Evolutionary conservation across 2,797 vertebrate species (phyloP).

Genomic region (Galago senegalensis): DNA sequence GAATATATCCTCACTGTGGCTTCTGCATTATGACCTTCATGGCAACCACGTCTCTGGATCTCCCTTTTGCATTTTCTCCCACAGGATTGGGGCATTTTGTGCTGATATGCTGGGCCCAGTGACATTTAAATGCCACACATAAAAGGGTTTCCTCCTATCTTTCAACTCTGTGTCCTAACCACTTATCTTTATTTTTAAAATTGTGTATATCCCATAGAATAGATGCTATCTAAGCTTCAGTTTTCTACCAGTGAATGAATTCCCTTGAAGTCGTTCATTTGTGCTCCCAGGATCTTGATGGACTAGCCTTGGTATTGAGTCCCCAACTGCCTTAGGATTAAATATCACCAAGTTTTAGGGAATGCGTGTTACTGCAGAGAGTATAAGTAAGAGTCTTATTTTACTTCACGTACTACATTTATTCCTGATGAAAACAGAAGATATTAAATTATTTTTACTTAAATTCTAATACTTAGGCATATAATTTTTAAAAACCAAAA

Average conservation of each 20-base stretch:
- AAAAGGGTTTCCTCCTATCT: neutral
- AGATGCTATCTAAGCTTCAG: slow-evolving; percentile 2
- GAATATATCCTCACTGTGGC: neutral
- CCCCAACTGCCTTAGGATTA: neutral
- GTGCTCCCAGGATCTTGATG: neutral
- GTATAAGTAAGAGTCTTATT: slow-evolving; percentile 1
- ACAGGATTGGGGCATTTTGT: neutral
- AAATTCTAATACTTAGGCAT: neutral
- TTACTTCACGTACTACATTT: neutral
- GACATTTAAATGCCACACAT: neutral
- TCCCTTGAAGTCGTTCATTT: neutral
- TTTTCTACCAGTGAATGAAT: neutral
- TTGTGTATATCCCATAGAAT: neutral
- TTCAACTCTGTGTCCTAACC: neutral
- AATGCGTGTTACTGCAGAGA: neutral
- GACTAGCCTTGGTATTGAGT: neutral
- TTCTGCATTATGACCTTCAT: neutral
- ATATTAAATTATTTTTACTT: slow-evolving; percentile 40
- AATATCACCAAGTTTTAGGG: neutral
- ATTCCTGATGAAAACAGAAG: slow-evolving; percentile 40
- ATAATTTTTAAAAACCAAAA: slow-evolving; percentile 21
- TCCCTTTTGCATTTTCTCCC: neutral
- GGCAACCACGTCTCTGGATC: neutral
- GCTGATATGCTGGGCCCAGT: neutral
- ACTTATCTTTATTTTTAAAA: neutral